phyloP scores from a whole-genome alignment of 2,888 invertebrate species.

The Hypomecis atomaria region DNA sequence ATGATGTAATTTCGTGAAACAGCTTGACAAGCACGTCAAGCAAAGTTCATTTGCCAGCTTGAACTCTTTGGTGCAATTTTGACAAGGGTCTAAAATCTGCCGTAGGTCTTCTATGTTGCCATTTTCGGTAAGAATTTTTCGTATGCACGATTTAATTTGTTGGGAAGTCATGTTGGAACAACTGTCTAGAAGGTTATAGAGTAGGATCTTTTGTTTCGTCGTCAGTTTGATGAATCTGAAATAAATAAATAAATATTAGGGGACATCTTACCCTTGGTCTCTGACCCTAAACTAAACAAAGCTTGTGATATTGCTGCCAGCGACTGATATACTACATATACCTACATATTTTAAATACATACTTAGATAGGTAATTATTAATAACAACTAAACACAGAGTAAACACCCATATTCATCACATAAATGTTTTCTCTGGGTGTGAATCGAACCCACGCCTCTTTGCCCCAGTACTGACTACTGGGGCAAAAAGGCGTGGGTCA shows the following conservation, averaged over 20 bases:
- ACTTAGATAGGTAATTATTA: no score
- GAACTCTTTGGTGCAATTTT: conserved; percentile 62
- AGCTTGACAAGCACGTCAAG: conserved; percentile 66
- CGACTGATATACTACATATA: no score
- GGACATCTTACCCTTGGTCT: not conserved
- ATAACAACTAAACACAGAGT: no score
- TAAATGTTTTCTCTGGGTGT: no score
- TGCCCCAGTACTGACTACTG: no score
- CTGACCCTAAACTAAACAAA: no score
- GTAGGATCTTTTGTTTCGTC: conserved; percentile 66
- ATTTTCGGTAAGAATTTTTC: conserved; percentile 71
- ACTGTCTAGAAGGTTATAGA: conserved; percentile 73
- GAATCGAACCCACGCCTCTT: no score
- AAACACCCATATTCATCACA: no score
- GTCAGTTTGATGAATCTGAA: conserved; percentile 69
- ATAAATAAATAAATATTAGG: conserved; percentile 24
- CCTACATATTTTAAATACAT: no score
- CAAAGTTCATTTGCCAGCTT: conserved; percentile 63
- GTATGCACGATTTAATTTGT: conserved; percentile 68
- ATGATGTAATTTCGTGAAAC: conserved; percentile 67
- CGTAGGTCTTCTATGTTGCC: conserved; percentile 63
- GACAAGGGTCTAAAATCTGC: conserved; percentile 55
- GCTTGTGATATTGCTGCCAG: no score
- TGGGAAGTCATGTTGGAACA: conserved; percentile 61
- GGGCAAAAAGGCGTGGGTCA: no score